Evolutionary conservation across 2,113 vertebrate genomes (phyloP).

Genomic region (Prunella fulvescens): DNA sequence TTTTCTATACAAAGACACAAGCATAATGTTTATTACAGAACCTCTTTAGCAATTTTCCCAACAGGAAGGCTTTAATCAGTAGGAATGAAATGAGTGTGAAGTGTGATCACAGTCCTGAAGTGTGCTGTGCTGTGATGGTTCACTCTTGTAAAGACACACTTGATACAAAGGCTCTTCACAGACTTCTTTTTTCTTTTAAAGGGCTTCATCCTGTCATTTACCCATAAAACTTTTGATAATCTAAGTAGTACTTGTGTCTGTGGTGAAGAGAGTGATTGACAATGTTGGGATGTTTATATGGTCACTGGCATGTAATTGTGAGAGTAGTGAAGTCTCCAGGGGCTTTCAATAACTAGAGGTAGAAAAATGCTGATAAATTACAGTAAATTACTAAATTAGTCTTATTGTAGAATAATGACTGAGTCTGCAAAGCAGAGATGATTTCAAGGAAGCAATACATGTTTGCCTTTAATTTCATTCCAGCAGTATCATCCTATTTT

Average conservation of each 20-base stretch:
- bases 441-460: not conserved
- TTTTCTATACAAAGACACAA: not conserved
- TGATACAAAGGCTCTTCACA: not conserved
- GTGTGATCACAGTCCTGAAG: not conserved
- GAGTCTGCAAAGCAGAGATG: not conserved
- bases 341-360: not conserved
- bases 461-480: not conserved
- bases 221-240: not conserved
- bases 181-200: not conserved
- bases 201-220: not conserved
- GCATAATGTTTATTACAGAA: not conserved
- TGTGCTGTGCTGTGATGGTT: not conserved
- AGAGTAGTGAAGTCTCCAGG: not conserved
- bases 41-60: not conserved
- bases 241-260: not conserved
- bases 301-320: not conserved
- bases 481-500: not conserved
- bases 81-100: not conserved
- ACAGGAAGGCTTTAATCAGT: not conserved
- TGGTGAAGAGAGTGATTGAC: not conserved
- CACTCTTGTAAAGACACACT: not conserved
- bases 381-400: not conserved
- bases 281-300: not conserved
- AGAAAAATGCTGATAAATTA: not conserved
- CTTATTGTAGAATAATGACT: not conserved